These are phyloP conservation scores for Brachystomella parvula DNA, from an alignment of 1,140 invertebrate species.

Conservation along the genomic window DNA sequence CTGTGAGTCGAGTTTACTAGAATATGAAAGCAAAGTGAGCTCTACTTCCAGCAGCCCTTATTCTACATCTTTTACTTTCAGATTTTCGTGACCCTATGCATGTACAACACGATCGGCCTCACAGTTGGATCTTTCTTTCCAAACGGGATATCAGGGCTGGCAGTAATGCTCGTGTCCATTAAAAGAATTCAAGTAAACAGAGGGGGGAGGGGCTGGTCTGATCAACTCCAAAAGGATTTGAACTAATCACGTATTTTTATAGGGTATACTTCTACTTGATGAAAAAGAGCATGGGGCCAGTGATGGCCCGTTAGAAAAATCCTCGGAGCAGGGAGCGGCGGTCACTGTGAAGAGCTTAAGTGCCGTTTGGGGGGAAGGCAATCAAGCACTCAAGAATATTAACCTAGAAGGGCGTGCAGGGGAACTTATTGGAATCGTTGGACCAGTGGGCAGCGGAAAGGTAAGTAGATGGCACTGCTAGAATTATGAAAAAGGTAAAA, in stretches of 20 bases:
- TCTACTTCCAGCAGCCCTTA: too few species aligned
- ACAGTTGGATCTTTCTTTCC: constrained; percentile 47
- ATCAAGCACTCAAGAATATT: background rate
- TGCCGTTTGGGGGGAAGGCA: too few species aligned
- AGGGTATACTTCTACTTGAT: constrained; percentile 32
- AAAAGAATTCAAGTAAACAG: constrained; percentile 47
- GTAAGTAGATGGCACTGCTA: too few species aligned
- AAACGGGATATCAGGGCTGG: constrained; percentile 48
- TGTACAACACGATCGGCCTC: constrained; percentile 43
- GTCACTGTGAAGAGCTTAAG: too few species aligned
- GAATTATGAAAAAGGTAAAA: too few species aligned
- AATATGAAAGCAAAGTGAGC: too few species aligned
- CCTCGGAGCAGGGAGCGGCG: too few species aligned
- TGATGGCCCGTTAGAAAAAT: too few species aligned
- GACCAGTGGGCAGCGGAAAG: constrained; percentile 48
- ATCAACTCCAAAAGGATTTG: too few species aligned
- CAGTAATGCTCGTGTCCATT: constrained; percentile 60
- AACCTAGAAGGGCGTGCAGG: background rate
- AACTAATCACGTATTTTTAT: background rate
- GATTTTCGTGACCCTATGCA: constrained; percentile 45
- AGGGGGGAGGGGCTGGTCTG: too few species aligned
- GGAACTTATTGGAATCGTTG: constrained; percentile 55
- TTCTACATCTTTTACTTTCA: constrained; percentile 10
- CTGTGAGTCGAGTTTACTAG: too few species aligned
- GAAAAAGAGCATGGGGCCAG: constrained; percentile 19